Conservation (phyloP, 2,888 invertebrate species). For the Portevinia maculata region DNA sequence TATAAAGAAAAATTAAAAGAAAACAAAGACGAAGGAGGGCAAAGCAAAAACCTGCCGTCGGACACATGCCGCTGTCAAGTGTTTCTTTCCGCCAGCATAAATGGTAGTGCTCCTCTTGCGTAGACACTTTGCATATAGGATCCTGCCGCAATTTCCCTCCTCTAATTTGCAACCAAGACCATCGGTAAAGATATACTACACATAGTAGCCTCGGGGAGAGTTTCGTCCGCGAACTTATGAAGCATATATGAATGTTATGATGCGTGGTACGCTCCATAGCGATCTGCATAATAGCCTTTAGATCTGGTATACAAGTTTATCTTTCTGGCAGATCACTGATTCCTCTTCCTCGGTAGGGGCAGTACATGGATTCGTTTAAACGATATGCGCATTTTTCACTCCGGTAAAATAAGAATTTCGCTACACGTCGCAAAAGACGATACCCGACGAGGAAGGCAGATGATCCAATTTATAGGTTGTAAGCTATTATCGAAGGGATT, state of each 20-base stretch:
- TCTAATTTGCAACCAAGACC: constrained; percentile 62
- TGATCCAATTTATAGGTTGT: constrained; percentile 73
- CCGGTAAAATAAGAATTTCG: constrained; percentile 48
- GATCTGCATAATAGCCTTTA: constrained; percentile 72
- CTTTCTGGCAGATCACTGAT: constrained; percentile 69
- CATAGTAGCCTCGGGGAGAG: constrained; percentile 55
- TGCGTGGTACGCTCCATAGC: constrained; percentile 66
- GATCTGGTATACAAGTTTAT: constrained; percentile 69
- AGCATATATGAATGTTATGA: constrained; percentile 71
- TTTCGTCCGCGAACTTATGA: constrained; percentile 70
- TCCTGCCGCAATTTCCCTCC: constrained; percentile 68
- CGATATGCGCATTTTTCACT: constrained; percentile 69
- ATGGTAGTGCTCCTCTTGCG: constrained; percentile 66
- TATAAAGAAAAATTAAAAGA: constrained; percentile 29
- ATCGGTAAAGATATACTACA: constrained; percentile 61
- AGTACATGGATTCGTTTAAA: constrained; percentile 69
- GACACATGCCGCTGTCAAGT: constrained; percentile 73
- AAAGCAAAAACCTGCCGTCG: constrained; percentile 59
- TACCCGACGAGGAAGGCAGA: constrained; percentile 46
- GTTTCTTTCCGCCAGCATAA: constrained; percentile 64
- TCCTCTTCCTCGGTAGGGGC: constrained; percentile 52
- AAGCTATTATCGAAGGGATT: constrained; percentile 70
- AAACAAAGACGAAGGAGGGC: neutral
- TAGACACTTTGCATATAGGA: constrained; percentile 70
- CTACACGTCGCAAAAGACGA: constrained; percentile 29